Evolutionary conservation across 1,140 invertebrate species (phyloP), one percentile per base, ranked within the genome.

Genomic region (Copidosoma floridanum): DNA sequence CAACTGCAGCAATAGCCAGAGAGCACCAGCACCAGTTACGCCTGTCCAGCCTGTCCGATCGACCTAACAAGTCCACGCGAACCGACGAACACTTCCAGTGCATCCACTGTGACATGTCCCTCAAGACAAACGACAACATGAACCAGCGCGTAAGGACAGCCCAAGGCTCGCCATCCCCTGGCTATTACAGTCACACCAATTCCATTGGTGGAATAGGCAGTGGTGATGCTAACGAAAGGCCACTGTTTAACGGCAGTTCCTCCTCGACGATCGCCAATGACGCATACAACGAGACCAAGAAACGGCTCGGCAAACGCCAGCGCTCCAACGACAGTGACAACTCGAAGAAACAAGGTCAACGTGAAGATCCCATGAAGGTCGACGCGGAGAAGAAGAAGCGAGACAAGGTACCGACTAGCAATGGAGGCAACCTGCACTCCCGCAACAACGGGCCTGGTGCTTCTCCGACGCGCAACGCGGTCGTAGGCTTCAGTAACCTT

Each of bases 121-220:
- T 94, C 77, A 93, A 89, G 27, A 94, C 91, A 2, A 94, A 93
- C 74, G 91, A 90, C 14, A 93, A 92, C 73, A 92, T 95, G 90
- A 90, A 92, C 70, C 80, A 91, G 23, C 92, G 94, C 71, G 85
- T 91, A 80, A 82, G 89, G 52, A 91, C 88, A 0, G 89, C 72
- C 1, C 84, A 84, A 60, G 73, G 70, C 6, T 64, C 67, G 0
- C 76, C 77, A 55, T 74, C 8, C 12, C 50, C 61, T 10, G 44
- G 54, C 1, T 48, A 53, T 0, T 54, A 57, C 60, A 75, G 72
- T 44, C 72, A 65, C 37, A 76, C 77, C 0, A 74, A 79, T 37
- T 74, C 71, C 4, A 73, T 78, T 7, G 81, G 18, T 79, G 80
- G 2, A n/a, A 24, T 0, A 48, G 7, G 5, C 43, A 52, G 7